Conservation (phyloP, 1,140 invertebrate species). For the Polyergus mexicanus region DNA sequence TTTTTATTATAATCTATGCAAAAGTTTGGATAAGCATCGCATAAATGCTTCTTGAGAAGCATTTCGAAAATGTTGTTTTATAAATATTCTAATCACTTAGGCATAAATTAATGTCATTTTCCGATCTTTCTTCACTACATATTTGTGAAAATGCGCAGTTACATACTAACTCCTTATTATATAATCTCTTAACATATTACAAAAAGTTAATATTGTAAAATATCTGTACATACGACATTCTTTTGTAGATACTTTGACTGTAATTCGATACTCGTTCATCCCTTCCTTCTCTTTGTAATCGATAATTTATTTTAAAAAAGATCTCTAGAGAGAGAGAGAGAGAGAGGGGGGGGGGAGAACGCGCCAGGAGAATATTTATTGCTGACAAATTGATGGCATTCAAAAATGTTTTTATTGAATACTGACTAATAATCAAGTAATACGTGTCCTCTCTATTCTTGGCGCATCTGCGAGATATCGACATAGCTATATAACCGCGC, state of each 20-base stretch:
- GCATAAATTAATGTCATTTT: slow-evolving; percentile 18
- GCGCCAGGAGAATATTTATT: not conserved
- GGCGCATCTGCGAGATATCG: slow-evolving; percentile 64
- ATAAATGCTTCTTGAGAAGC: too few relatives aligned
- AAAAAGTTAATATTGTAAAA: not conserved
- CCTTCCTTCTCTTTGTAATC: not conserved
- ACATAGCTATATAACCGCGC: slow-evolving; percentile 35
- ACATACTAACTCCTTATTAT: too few relatives aligned
- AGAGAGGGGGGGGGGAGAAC: not conserved
- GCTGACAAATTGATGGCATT: not conserved
- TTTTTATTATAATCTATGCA: not conserved
- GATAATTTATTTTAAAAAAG: not conserved
- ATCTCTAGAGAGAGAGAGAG: not conserved
- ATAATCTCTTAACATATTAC: not conserved
- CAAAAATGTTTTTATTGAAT: slow-evolving; percentile 53
- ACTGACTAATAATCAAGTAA: slow-evolving; percentile 74
- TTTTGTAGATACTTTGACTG: not conserved
- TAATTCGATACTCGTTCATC: not conserved
- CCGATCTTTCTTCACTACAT: slow-evolving; percentile 12
- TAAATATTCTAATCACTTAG: slow-evolving; percentile 2
- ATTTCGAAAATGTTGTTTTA: not conserved
- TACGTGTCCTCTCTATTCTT: slow-evolving; percentile 74
- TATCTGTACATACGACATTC: not conserved
- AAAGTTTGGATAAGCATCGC: not conserved
- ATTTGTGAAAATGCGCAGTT: not conserved